phyloP scores from a whole-genome alignment of 2,888 invertebrate species.

The Pasiphila rectangulata region DNA sequence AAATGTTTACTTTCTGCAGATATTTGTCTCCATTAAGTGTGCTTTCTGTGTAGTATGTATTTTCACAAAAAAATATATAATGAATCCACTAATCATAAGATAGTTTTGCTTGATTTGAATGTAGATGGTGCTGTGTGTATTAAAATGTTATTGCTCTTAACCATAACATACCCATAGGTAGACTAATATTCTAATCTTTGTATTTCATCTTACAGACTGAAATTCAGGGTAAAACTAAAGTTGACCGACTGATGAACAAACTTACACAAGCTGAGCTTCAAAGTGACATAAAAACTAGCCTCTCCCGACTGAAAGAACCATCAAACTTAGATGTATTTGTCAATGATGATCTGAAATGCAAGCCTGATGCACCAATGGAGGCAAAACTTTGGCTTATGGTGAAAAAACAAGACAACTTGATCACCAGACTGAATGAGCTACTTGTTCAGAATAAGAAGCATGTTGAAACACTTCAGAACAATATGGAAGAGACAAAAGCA shows the following conservation, averaged over 20 bases:
- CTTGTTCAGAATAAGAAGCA: conserved; percentile 59
- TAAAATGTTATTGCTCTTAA: too few species aligned
- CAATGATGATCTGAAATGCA: conserved; percentile 56
- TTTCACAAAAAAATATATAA: too few species aligned
- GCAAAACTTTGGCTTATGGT: conserved; percentile 63
- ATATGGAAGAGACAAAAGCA: conserved; percentile 47
- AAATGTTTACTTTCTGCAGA: too few species aligned
- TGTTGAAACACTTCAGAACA: conserved; percentile 56
- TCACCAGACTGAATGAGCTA: conserved; percentile 54
- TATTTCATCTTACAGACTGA: conserved; percentile 28
- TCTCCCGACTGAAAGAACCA: conserved; percentile 54
- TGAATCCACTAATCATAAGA: too few species aligned
- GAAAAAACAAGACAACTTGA: conserved; percentile 67
- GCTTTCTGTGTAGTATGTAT: too few species aligned
- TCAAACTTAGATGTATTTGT: conserved; percentile 53
- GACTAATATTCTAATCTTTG: not conserved
- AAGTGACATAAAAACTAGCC: conserved; percentile 52
- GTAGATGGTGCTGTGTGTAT: not conserved
- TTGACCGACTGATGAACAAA: conserved; percentile 53
- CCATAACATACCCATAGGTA: not conserved
- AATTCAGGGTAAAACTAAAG: conserved; percentile 36
- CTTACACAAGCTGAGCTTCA: conserved; percentile 58
- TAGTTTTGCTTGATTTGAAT: not conserved
- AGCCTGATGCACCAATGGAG: conserved; percentile 54
- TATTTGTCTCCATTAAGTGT: too few species aligned